Evolutionary conservation across 2,113 vertebrate species (phyloP).

Genomic region (Eulemur macaco): DNA sequence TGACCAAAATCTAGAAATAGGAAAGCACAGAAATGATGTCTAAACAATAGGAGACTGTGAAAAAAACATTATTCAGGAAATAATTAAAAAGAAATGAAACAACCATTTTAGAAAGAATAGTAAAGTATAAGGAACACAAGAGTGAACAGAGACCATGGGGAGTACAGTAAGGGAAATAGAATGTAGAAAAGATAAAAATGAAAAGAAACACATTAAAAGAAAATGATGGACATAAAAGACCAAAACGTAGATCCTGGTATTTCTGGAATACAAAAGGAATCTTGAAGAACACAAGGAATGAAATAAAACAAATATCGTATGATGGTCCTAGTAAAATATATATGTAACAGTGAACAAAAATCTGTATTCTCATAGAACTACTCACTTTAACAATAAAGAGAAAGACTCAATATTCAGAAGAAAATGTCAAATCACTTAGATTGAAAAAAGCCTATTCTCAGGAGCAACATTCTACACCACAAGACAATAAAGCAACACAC

Average conservation of each 20-base stretch:
- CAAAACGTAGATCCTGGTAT: background rate
- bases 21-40: background rate
- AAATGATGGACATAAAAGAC: background rate
- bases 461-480: background rate
- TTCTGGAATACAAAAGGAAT: background rate
- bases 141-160: rapidly evolving
- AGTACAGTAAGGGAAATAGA: background rate
- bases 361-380: background rate
- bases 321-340: background rate
- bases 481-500: background rate
- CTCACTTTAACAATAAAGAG: background rate
- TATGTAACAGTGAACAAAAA: background rate
- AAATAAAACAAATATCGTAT: background rate
- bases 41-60: background rate
- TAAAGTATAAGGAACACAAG: background rate
- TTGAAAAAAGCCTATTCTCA: background rate
- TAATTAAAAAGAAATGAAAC: background rate
- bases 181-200: background rate
- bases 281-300: background rate
- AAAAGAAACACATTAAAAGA: background rate
- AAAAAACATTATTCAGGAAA: background rate
- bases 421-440: background rate
- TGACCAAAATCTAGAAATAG: background rate
- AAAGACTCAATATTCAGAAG: background rate
- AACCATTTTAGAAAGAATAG: background rate